Base-by-base conservation (phyloP, 2,797 vertebrate species). In the Chloroceryle amazona region DNA sequence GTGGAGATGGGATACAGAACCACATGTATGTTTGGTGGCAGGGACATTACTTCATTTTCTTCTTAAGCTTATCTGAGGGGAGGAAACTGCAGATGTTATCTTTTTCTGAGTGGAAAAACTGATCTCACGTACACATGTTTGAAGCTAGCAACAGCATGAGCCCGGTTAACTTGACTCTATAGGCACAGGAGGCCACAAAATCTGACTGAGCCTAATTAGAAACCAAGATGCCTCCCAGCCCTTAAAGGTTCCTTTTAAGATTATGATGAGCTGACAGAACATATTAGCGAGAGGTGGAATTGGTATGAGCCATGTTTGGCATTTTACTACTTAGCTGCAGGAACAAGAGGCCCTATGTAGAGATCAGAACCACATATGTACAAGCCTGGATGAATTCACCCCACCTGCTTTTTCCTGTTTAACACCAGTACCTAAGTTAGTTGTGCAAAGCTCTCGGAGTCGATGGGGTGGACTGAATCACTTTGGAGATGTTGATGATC, bases 251-350 rank as follows among this genome's bases (percentile, higher is more conserved):
- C 75, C 92, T 95, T 94, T 95, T 75, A 84, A 92, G 95, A 68
- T 79, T 68, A 16, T 75, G 95, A 95, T 79, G 92, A 89, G 46
- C 76, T 94, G 89, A 92, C 73, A 95, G 86, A 97, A 90, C 73
- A 11, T 25, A 61, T 90, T 95, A 93, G 76, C 8, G 83, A 79
- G 90, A 86, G 73, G 66, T 79, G 73, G 86, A 75, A 68, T 72
- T 75, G 81, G 73, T 68, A 46, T 41, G 90, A 94, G 70, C 92
- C 61, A 5, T 2, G 65, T 89, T 95, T 92, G 86, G 65, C 41
- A 11, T 79, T 93, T 92, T 61, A 37, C 52, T 83, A 9, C 71
- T 55, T 10, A 3, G 47, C 57, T 37, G 55, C 67, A 89, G 92
- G 73, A 82, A 9, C 47, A 47, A 39, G 63, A 92, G 81, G 55